Conservation (phyloP, 37 sponge, comb jelly and placozoan genomes). For the Aphrocallistes beatrix region DNA sequence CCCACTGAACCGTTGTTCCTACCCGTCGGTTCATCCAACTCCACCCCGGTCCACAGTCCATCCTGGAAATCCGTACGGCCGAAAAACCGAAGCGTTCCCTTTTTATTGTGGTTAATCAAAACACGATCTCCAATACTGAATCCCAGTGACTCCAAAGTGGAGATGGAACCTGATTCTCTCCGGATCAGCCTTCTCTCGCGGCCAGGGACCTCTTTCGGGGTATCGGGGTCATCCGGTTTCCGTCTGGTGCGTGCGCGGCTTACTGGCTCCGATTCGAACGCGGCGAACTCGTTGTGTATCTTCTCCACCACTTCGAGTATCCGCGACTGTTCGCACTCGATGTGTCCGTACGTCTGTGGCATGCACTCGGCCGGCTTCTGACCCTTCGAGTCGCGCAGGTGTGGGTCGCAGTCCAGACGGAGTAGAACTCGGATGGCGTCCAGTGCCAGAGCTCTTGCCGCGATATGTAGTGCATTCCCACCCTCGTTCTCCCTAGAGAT, state of each 20-base stretch:
- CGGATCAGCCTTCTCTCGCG: not conserved
- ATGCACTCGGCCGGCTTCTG: slow-evolving; percentile 17
- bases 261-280: not conserved
- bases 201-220: not conserved
- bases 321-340: not conserved
- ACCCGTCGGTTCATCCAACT: slow-evolving; percentile 71
- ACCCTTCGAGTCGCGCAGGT: slow-evolving; percentile 14
- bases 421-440: slow-evolving; percentile 25
- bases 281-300: not conserved
- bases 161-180: not conserved
- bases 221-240: not conserved
- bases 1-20: slow-evolving; percentile 83
- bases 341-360: not conserved
- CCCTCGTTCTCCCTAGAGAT: slow-evolving; percentile 30
- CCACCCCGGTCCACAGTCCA: slow-evolving; percentile 70
- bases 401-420: slow-evolving; percentile 33
- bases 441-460: slow-evolving; percentile 28
- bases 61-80: slow-evolving; percentile 53
- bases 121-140: slow-evolving; percentile 68
- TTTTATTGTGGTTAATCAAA: slow-evolving; percentile 34
- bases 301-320: slow-evolving; percentile 3
- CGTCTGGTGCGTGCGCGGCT: not conserved
- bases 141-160: not conserved
- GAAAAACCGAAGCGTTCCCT: slow-evolving; percentile 51
- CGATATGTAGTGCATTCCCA: slow-evolving; percentile 46